Evolutionary conservation across 2,797 vertebrate species (phyloP).

Genomic region (Eleutherodactylus coqui): DNA sequence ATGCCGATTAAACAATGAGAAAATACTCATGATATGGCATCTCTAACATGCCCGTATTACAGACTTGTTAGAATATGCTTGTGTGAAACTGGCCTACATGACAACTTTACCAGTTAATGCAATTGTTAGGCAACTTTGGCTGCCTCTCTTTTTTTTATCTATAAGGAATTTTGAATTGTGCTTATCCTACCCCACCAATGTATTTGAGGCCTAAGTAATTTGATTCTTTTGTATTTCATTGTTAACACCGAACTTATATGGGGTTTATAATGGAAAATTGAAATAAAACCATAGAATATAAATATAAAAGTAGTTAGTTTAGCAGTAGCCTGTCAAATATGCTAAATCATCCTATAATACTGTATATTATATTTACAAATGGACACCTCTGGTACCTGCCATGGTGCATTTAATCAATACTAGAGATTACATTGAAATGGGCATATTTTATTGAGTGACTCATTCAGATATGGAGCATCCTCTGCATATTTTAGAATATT

Average conservation of each 20-base stretch:
- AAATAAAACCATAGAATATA: neutral
- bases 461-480: neutral
- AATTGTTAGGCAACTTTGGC: no score
- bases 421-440: neutral
- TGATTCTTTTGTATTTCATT: no score
- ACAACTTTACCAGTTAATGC: no score
- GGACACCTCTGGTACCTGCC: neutral
- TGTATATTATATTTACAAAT: constrained; percentile 2
- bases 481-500: constrained; percentile 22
- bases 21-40: no score
- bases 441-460: constrained; percentile 17
- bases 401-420: constrained; percentile 3
- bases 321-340: neutral
- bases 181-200: no score
- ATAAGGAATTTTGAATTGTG: no score
- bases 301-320: neutral
- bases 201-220: no score
- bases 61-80: no score
- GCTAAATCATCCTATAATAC: neutral
- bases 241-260: neutral
- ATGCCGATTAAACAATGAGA: no score
- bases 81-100: no score
- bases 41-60: no score
- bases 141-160: no score
- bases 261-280: neutral